phyloP scores from a whole-genome alignment of 2,797 vertebrate genomes.

The Rhinichthys osculus region DNA sequence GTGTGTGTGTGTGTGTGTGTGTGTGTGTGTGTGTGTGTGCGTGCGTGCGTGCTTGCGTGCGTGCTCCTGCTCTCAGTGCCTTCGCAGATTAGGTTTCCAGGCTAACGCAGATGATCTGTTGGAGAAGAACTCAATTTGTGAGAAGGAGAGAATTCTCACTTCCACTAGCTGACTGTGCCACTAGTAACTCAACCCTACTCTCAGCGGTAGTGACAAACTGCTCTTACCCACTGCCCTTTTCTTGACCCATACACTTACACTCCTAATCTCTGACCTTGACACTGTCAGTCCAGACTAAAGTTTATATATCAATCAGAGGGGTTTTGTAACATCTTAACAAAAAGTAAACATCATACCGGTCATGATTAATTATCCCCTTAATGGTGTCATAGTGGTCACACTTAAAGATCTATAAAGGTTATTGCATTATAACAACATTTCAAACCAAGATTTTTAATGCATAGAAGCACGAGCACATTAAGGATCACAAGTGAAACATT shows the following conservation, averaged over 20 bases:
- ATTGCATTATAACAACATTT: background rate
- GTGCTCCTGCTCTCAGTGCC: conserved; percentile 30
- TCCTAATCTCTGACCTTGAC: background rate
- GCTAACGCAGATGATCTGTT: conserved; percentile 64
- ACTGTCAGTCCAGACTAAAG: background rate
- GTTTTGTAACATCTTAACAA: background rate
- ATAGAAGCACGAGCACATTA: background rate
- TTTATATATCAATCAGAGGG: background rate
- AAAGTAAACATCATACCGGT: background rate
- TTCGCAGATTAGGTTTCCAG: conserved; percentile 65
- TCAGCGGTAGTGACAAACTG: conserved; percentile 13
- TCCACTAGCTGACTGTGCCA: background rate
- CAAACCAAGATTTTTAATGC: background rate
- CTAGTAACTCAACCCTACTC: conserved; percentile 1
- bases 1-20: conserved; percentile 8
- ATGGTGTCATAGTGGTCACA: background rate
- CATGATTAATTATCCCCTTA: background rate
- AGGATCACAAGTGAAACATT: background rate
- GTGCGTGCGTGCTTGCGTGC: background rate
- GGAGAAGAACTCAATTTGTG: conserved; percentile 22
- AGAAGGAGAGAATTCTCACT: conserved; percentile 35
- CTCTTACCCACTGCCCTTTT: conserved; percentile 23
- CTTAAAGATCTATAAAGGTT: background rate
- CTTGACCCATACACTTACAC: background rate
- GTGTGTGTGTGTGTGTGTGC: conserved; percentile 3